Percentiles rank a stretch among this genome's conserved stretches.
phyloP scores from a whole-genome alignment of 2,797 vertebrate genomes.

The Melanotaenia boesemani region DNA sequence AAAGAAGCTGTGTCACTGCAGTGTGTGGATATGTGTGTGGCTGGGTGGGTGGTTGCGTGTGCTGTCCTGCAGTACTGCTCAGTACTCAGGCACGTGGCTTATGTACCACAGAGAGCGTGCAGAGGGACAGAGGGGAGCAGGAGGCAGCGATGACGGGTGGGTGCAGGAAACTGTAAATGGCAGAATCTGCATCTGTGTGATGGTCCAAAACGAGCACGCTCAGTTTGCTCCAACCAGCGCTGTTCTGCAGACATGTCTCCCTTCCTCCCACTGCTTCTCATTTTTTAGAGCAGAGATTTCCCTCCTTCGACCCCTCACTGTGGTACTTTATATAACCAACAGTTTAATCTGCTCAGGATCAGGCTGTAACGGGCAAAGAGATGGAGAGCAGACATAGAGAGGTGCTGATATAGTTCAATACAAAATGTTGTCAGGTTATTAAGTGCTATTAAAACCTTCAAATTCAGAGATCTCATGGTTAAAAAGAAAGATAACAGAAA shows the following conservation, averaged over 20 bases:
- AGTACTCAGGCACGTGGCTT: conserved; percentile 68
- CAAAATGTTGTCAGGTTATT: neutral
- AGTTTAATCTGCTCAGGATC: conserved; percentile 74
- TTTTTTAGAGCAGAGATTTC: conserved; percentile 30
- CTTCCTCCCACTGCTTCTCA: conserved; percentile 14
- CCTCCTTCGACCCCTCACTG: conserved; percentile 20
- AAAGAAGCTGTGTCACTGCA: conserved; percentile 70
- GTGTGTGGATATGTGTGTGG: conserved; percentile 31
- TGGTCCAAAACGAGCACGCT: conserved; percentile 10
- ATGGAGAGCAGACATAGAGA: neutral
- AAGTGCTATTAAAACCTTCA: neutral
- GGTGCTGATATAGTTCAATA: neutral
- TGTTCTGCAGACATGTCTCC: conserved; percentile 7
- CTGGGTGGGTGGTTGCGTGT: conserved; percentile 22
- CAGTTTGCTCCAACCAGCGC: neutral
- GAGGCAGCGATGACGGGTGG: conserved; percentile 29
- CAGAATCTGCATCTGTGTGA: conserved; percentile 31
- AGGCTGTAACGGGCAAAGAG: conserved; percentile 48
- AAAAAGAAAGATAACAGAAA: neutral
- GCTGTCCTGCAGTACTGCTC: conserved; percentile 65
- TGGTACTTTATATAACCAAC: conserved; percentile 72
- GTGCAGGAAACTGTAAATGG: conserved; percentile 27
- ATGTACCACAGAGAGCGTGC: conserved; percentile 64
- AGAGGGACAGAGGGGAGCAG: conserved; percentile 58
- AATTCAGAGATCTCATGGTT: neutral